A percentile compares a stretch with the other conserved stretches of the same genome.
These are phyloP conservation scores for Ceratoteleas bidentatus DNA, from an alignment of 1,140 invertebrate genomes.

Conservation along the genomic window DNA sequence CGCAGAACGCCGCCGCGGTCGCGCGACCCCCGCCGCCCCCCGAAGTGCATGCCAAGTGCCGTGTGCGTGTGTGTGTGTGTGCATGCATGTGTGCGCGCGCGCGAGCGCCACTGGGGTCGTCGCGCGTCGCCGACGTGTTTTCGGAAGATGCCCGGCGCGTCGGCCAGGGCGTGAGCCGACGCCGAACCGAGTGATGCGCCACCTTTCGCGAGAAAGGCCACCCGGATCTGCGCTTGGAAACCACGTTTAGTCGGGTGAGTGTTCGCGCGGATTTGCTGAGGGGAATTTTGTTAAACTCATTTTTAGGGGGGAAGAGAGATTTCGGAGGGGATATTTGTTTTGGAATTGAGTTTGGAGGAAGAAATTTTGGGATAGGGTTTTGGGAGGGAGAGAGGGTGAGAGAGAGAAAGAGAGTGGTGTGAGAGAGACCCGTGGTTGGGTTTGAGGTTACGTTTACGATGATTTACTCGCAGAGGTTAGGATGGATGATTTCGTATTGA, in stretches of 20 bases:
- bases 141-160: slow-evolving; percentile 16
- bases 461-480: slow-evolving; percentile 28
- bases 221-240: slow-evolving; percentile 49
- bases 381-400: no score
- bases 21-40: neutral
- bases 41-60: slow-evolving; percentile 43
- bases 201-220: slow-evolving; percentile 45
- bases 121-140: slow-evolving; percentile 33
- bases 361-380: no score
- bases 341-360: no score
- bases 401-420: neutral
- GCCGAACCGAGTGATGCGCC: slow-evolving; percentile 42
- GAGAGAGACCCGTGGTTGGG: neutral
- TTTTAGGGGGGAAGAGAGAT: no score
- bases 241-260: slow-evolving; percentile 53
- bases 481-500: no score
- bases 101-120: slow-evolving; percentile 33
- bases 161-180: neutral
- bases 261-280: neutral
- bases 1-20: slow-evolving; percentile 18
- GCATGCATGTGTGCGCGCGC: slow-evolving; percentile 44
- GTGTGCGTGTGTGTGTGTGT: slow-evolving; percentile 48
- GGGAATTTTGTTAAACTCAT: no score
- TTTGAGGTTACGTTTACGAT: slow-evolving; percentile 43
- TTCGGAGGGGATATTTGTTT: no score